Conservation (phyloP, 2,888 invertebrate species). For the Abrostola tripartita region DNA sequence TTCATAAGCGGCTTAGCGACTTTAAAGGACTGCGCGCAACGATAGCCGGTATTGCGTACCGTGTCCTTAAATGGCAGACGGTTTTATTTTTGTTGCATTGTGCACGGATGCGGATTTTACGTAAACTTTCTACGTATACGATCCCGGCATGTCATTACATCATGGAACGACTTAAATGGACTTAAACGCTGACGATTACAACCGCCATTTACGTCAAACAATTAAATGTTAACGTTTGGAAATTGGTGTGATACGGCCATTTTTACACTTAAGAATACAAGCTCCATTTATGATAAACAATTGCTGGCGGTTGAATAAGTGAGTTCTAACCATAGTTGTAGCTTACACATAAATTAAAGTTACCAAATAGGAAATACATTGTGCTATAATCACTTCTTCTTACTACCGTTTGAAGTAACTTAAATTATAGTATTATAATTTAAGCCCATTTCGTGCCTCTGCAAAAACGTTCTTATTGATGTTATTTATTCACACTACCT, state of each 20-base stretch:
- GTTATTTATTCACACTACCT: no score
- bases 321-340: slow-evolving; percentile 20
- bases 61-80: slow-evolving; percentile 72
- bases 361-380: slow-evolving; percentile 27
- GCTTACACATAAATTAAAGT: slow-evolving; percentile 13
- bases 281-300: slow-evolving; percentile 52
- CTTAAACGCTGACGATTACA: slow-evolving; percentile 51
- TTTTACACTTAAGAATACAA: slow-evolving; percentile 47
- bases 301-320: slow-evolving; percentile 38
- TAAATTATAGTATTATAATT: no score
- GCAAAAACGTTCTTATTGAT: neutral
- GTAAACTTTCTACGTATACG: slow-evolving; percentile 72
- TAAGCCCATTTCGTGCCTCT: neutral
- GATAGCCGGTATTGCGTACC: slow-evolving; percentile 76
- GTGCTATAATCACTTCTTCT: neutral
- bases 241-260: slow-evolving; percentile 50
- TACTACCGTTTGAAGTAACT: neutral
- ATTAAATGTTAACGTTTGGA: slow-evolving; percentile 51
- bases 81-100: slow-evolving; percentile 80
- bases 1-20: slow-evolving; percentile 81
- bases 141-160: slow-evolving; percentile 58
- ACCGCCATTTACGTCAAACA: slow-evolving; percentile 52
- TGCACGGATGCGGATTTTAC: slow-evolving; percentile 66
- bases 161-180: slow-evolving; percentile 52
- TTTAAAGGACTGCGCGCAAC: slow-evolving; percentile 77